A percentile compares a stretch with the other conserved stretches of the same genome.
phyloP scores from a whole-genome alignment of 2,113 vertebrate species.

The Meriones unguiculatus region DNA sequence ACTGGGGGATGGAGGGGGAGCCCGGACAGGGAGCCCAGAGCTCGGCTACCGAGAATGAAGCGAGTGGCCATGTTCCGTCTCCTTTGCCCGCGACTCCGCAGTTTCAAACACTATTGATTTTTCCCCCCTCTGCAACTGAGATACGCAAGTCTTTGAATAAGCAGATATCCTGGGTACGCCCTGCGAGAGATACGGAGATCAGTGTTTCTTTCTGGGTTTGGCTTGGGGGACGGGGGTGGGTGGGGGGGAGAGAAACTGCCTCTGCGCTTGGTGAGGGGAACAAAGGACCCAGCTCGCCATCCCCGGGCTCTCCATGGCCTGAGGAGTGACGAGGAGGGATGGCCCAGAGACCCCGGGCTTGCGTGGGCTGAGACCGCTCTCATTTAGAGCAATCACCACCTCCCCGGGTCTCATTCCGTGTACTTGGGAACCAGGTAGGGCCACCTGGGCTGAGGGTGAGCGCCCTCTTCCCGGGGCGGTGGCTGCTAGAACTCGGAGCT shows the following conservation, averaged over 20 bases:
- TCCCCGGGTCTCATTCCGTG: background rate
- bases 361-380: conserved; percentile 44
- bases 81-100: conserved; percentile 49
- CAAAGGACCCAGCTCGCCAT: conserved; percentile 81
- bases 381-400: background rate
- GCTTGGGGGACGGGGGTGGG: background rate
- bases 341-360: conserved; percentile 69
- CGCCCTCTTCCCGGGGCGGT: background rate
- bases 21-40: conserved; percentile 45
- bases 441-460: conserved; percentile 64
- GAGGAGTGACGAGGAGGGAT: conserved; percentile 66
- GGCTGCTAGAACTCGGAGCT: background rate
- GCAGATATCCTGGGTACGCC: conserved; percentile 45
- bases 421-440: conserved; percentile 63
- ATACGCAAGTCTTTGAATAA: conserved; percentile 50
- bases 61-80: conserved; percentile 79
- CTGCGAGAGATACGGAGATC: background rate
- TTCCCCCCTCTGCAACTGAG: background rate
- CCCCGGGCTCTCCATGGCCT: conserved; percentile 76
- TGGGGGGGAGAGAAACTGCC: conserved; percentile 39
- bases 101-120: conserved; percentile 46
- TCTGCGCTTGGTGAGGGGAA: conserved; percentile 76
- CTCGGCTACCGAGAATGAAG: conserved; percentile 45
- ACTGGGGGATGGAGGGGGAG: background rate
- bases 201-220: conserved; percentile 46